Evolutionary conservation across 2,797 vertebrate species (phyloP).

Genomic region (Xiphophorus birchmanni): DNA sequence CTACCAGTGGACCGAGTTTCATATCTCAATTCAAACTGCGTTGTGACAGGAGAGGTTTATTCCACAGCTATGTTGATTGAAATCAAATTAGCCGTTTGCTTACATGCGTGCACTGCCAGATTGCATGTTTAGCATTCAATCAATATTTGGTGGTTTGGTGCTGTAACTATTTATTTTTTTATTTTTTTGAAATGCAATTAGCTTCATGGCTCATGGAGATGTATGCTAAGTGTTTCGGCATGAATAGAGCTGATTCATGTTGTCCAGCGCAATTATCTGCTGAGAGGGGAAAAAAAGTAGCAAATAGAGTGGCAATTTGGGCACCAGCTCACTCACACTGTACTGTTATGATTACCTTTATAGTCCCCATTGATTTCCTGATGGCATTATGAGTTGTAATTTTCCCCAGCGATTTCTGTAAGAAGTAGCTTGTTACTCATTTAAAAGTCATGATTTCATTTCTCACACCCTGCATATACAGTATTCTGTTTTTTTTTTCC

Average conservation of each 20-base stretch:
- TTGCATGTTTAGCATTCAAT: slow-evolving; percentile 78
- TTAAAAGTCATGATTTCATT: slow-evolving; percentile 74
- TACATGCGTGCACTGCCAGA: slow-evolving; percentile 66
- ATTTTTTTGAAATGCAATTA: slow-evolving; percentile 73
- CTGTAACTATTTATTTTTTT: slow-evolving; percentile 60
- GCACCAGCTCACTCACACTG: slow-evolving; percentile 57
- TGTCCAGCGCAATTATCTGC: slow-evolving; percentile 81
- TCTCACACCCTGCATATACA: slow-evolving; percentile 32
- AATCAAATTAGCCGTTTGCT: slow-evolving; percentile 76
- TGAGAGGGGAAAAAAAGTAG: slow-evolving; percentile 54
- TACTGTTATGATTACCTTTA: slow-evolving; percentile 80
- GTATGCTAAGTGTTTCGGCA: slow-evolving; percentile 77
- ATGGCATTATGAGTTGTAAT: slow-evolving; percentile 82
- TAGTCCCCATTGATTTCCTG: slow-evolving; percentile 77
- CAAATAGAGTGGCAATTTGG: slow-evolving; percentile 76
- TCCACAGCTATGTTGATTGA: slow-evolving; percentile 45
- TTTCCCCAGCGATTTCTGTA: slow-evolving; percentile 76
- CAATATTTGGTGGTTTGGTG: slow-evolving; percentile 75
- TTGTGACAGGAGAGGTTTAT: slow-evolving; percentile 64
- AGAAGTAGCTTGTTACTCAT: slow-evolving; percentile 74
- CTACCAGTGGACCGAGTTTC: slow-evolving; percentile 60
- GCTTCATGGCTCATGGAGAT: slow-evolving; percentile 69
- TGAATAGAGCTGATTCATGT: slow-evolving; percentile 79
- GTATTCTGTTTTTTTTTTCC: neutral
- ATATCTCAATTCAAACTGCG: slow-evolving; percentile 68